Evolutionary conservation across 2,797 vertebrate genomes (phyloP), one percentile per base, ranked within the genome.

Genomic region (Hyperoplus lanceolatus): DNA sequence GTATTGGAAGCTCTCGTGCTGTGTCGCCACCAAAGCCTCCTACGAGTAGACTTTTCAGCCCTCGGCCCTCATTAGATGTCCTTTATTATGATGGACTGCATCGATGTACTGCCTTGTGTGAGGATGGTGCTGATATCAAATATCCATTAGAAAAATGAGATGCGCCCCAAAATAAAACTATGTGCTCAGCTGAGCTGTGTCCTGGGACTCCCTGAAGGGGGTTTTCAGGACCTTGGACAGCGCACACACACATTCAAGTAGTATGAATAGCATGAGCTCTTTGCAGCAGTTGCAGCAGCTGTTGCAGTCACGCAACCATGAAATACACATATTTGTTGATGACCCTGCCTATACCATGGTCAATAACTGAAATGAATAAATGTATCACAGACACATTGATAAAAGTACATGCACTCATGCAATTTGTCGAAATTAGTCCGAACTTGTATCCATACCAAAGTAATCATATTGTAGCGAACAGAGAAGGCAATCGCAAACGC

Each of bases 151-250:
- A 66, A 75, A 68, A 72, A 64, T n/a, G 42, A 74, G 50, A 71
- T 70, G 18, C 18, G n/a, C 45, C 59, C n/a, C 15, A 43, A 60
- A 73, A 76, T 36, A 21, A 68, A 60, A 51, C 15, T 8, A 11
- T 61, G 36, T 43, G 13, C 50, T 73, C 49, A 50, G 64, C 48
- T 54, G 18, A 48, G 63, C 5, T 59, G 56, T 58, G 46, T 15
- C n/a, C 16, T 7, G 61, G 13, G 56, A 70, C 39, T 55, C 10
- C 13, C 41, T 9, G 8, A 38, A 21, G 16, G 7, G 9, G 53
- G 43, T 2, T 86, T 29, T 87, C 80, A 86, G 86, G 10, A 88
- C 82, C 87, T 62, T 53, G 67, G 87, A 85, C 75, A 88, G 80
- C 5, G 1, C 41, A 42, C 15, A 18, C 14, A 62, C 9, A 62